Conservation (phyloP, 2,888 invertebrate species). For the Aphelenchoides bicaudatus region DNA sequence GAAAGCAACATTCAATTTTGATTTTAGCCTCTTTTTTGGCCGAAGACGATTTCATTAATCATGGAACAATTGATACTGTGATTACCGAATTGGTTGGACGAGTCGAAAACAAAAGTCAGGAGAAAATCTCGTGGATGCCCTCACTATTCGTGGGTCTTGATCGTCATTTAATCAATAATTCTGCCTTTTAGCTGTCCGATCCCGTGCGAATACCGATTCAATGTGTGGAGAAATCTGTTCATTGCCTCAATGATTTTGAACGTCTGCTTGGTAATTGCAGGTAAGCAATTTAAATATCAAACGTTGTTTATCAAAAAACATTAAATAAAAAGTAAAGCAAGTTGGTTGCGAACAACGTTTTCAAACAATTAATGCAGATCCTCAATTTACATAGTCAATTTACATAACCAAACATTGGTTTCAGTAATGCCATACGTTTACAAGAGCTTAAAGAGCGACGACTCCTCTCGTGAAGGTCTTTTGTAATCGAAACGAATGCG, state of each 20-base stretch:
- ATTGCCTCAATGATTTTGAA: slow-evolving; percentile 40
- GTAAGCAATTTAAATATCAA: too few species aligned
- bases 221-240: slow-evolving; percentile 45
- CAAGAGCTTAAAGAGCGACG: neutral
- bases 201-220: slow-evolving; percentile 44
- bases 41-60: slow-evolving; percentile 31
- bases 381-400: too few species aligned
- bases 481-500: slow-evolving; percentile 4
- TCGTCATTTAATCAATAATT: neutral
- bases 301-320: too few species aligned
- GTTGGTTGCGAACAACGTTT: too few species aligned
- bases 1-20: neutral
- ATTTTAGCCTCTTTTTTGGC: slow-evolving; percentile 28
- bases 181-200: slow-evolving; percentile 44
- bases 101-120: slow-evolving; percentile 30
- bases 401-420: too few species aligned
- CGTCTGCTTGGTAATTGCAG: slow-evolving; percentile 33
- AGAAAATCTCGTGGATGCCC: slow-evolving; percentile 35
- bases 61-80: slow-evolving; percentile 30
- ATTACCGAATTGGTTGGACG: slow-evolving; percentile 30
- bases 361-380: too few species aligned
- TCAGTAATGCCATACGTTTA: slow-evolving; percentile 9
- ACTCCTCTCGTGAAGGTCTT: neutral
- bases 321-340: too few species aligned
- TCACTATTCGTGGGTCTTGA: too few species aligned